phyloP scores from a whole-genome alignment of 2,113 vertebrate genomes.

The Gambusia affinis region DNA sequence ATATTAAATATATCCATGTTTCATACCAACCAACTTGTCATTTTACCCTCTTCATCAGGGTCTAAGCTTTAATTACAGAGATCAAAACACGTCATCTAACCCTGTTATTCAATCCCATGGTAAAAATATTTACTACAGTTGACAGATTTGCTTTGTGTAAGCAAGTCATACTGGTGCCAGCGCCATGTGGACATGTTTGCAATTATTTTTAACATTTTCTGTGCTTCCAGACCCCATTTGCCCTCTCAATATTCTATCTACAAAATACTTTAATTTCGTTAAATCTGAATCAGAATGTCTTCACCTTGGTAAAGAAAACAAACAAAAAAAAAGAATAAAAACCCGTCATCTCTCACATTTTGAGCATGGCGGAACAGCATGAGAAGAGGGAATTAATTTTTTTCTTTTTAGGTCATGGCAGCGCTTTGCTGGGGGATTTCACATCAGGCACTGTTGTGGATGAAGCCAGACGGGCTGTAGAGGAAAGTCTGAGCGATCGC shows the following conservation, averaged over 20 bases:
- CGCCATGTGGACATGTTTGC: neutral
- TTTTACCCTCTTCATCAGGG: too few relatives aligned
- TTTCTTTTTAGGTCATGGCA: slow-evolving; percentile 38
- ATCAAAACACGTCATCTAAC: too few relatives aligned
- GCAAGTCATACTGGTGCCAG: neutral
- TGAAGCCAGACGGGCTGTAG: slow-evolving; percentile 9
- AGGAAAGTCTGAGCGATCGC: slow-evolving; percentile 9
- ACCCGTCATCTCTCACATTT: neutral
- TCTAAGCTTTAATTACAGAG: too few relatives aligned
- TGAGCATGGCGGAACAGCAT: slow-evolving; percentile 17
- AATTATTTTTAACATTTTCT: neutral
- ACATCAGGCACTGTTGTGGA: slow-evolving; percentile 28
- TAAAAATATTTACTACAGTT: neutral
- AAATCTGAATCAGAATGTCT: neutral
- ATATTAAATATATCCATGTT: too few relatives aligned
- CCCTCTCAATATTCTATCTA: neutral
- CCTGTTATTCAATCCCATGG: too few relatives aligned
- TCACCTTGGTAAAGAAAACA: neutral
- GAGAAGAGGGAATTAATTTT: slow-evolving; percentile 19
- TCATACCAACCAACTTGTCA: too few relatives aligned
- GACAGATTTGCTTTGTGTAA: neutral
- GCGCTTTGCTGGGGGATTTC: slow-evolving; percentile 44
- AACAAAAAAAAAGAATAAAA: neutral
- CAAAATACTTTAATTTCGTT: neutral
- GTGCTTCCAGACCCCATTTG: neutral